These are phyloP conservation scores for Papilio machaon DNA, from an alignment of 1,140 invertebrate species.

Conservation along the genomic window DNA sequence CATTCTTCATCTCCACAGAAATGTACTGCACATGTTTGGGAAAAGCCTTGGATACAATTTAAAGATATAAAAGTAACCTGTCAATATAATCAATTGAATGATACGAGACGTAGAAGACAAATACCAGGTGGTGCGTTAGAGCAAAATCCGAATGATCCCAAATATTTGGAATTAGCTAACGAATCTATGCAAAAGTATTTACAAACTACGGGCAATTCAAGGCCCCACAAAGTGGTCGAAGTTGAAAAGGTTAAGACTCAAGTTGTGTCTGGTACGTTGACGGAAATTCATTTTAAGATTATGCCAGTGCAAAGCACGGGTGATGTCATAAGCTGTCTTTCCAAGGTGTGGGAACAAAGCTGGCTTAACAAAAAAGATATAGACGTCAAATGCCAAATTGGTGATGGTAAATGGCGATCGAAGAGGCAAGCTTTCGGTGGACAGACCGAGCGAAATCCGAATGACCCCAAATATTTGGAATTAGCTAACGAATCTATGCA, in stretches of 20 bases:
- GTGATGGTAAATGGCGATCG: slow-evolving; percentile 26
- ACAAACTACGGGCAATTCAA: slow-evolving; percentile 17
- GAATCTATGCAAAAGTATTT: slow-evolving; percentile 39
- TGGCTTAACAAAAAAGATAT: slow-evolving; percentile 49
- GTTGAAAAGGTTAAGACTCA: slow-evolving; percentile 34
- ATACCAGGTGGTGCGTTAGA: slow-evolving; percentile 32
- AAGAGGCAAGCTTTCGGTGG: slow-evolving; percentile 32
- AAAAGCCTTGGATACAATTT: slow-evolving; percentile 79
- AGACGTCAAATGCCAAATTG: slow-evolving; percentile 44
- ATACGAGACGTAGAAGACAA: slow-evolving; percentile 22
- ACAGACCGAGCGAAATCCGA: too few relatives aligned
- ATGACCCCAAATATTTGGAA: slow-evolving; percentile 36
- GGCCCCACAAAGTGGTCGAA: slow-evolving; percentile 29
- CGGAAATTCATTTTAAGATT: slow-evolving; percentile 53
- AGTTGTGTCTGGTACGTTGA: slow-evolving; percentile 40
- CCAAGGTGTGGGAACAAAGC: slow-evolving; percentile 50
- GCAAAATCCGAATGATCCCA: slow-evolving; percentile 41
- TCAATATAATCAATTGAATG: slow-evolving; percentile 14
- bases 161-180: slow-evolving; percentile 42
- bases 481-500: slow-evolving; percentile 54
- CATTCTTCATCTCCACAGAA: background rate
- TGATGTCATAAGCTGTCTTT: slow-evolving; percentile 49
- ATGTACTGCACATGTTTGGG: slow-evolving; percentile 76
- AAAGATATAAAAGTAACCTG: slow-evolving; percentile 43
- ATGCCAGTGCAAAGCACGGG: slow-evolving; percentile 28